phyloP scores from a whole-genome alignment of 2,113 vertebrate species.

The Alligator mississippiensis region DNA sequence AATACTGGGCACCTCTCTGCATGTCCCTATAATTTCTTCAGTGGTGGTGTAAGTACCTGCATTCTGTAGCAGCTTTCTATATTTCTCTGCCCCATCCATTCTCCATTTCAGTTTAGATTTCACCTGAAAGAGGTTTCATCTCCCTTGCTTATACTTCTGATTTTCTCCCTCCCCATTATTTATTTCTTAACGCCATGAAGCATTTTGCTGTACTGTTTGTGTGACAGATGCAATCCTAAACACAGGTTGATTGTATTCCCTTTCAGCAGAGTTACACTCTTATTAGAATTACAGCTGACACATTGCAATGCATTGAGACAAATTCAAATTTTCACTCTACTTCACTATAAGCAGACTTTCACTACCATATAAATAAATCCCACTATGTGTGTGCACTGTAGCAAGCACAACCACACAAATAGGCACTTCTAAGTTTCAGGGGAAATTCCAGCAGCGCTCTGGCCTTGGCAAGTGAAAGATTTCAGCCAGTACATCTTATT shows the following conservation, averaged over 20 bases:
- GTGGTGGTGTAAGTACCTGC: background rate
- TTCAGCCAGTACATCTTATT: slow-evolving; percentile 88
- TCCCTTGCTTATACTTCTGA: background rate
- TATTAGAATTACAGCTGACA: background rate
- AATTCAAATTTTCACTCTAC: slow-evolving; percentile 7
- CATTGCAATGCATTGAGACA: background rate
- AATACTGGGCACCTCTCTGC: background rate
- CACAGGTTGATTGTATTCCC: background rate
- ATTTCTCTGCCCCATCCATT: background rate
- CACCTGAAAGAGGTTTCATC: background rate
- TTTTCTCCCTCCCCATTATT: background rate
- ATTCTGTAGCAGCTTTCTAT: background rate
- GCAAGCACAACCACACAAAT: slow-evolving; percentile 44
- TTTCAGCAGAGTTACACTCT: slow-evolving; percentile 7
- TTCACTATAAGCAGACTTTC: slow-evolving; percentile 19
- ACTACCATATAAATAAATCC: slow-evolving; percentile 29
- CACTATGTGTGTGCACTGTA: slow-evolving; percentile 4
- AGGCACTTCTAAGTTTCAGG: slow-evolving; percentile 51
- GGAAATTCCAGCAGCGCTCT: slow-evolving; percentile 52
- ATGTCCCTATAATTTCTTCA: background rate
- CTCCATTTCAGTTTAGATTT: background rate
- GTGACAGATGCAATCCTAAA: background rate
- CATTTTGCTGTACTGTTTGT: background rate
- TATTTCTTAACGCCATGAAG: slow-evolving; percentile 22
- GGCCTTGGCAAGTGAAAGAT: slow-evolving; percentile 79